Evolutionary conservation across 2,113 vertebrate genomes (phyloP), one percentile per base, ranked within the genome.

Genomic region (Penelope pileata): DNA sequence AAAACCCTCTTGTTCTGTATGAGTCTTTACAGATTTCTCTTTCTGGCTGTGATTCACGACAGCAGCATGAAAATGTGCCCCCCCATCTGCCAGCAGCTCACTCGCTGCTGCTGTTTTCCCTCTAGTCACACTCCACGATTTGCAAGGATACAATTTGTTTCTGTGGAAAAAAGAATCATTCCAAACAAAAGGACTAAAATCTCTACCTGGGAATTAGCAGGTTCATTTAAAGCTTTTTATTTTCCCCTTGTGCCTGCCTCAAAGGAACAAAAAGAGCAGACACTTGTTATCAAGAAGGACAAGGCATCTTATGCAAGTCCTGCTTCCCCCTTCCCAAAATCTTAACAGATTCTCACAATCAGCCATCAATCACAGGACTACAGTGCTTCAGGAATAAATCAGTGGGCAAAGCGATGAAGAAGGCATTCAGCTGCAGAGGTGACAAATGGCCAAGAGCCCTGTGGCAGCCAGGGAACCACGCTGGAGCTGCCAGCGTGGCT

Each of bases 1-100:
- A 59, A 97, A 92, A 69, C n/a, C 68, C 32, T 53, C 63, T 51
- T 47, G 74, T 38, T 95, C 91, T 90, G 86, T n/a, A 54, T n/a
- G 16, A 38, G 59, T 73, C 56, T 91, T 96, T 68, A 86, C 22
- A 72, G 62, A 85, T 80, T 90, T 69, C 70, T 82, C 34, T 80
- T 59, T 70, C 59, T 50, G 66, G 43, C 29, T 90, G 43, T 63
- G 91, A 93, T 80, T 92, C 67, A 73, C n/a, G 18, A 72, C 63
- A 91, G 48, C 76, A 93, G 73, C 50, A 74, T 32, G 19, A 91
- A 88, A 75, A 22, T 1, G 2, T n/a, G 34, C 13, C 14, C 14
- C n/a, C 78, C 29, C 40, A 48, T 12, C 34, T 86, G 32, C 48
- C 59, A 83, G 50, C 47, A 87, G n/a, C n/a, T 94, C 72, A 85